phyloP scores from a whole-genome alignment of 2,113 vertebrate genomes.

The Tenrec ecaudatus region DNA sequence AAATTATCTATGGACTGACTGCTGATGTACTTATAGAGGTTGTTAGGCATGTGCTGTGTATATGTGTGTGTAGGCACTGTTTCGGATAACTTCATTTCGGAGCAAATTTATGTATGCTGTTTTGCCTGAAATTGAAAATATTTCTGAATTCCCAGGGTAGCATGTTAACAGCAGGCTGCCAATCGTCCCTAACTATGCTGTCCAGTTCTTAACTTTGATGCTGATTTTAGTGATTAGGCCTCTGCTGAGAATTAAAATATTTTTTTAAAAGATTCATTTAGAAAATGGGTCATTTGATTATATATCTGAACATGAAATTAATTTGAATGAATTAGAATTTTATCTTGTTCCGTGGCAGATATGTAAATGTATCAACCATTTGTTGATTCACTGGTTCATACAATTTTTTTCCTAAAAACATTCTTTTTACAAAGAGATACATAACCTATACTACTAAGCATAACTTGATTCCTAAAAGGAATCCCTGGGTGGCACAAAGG shows the following conservation, averaged over 20 bases:
- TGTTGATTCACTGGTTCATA: constrained; percentile 66
- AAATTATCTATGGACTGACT: constrained; percentile 59
- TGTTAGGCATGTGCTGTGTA: not conserved
- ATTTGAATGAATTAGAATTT: constrained; percentile 52
- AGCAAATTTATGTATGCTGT: constrained; percentile 29
- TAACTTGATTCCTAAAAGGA: constrained; percentile 28
- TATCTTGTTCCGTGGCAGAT: constrained; percentile 63
- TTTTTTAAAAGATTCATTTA: constrained; percentile 61
- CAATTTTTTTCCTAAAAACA: constrained; percentile 44
- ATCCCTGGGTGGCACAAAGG: not conserved
- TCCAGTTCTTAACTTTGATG: constrained; percentile 53
- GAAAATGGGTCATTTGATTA: constrained; percentile 55
- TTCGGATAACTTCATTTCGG: constrained; percentile 39
- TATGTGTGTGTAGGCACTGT: not conserved
- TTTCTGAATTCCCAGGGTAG: constrained; percentile 46
- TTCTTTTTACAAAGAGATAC: constrained; percentile 3
- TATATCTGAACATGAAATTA: constrained; percentile 73
- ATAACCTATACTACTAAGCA: constrained; percentile 35
- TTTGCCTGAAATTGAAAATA: constrained; percentile 59
- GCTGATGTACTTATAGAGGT: not conserved
- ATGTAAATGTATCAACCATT: constrained; percentile 59
- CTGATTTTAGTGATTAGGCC: constrained; percentile 62
- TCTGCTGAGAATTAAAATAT: constrained; percentile 53
- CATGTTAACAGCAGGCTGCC: not conserved
- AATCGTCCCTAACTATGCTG: constrained; percentile 16